Conservation (phyloP, 2,113 vertebrate genomes). For the Boulengeromyrus knoepffleri region DNA sequence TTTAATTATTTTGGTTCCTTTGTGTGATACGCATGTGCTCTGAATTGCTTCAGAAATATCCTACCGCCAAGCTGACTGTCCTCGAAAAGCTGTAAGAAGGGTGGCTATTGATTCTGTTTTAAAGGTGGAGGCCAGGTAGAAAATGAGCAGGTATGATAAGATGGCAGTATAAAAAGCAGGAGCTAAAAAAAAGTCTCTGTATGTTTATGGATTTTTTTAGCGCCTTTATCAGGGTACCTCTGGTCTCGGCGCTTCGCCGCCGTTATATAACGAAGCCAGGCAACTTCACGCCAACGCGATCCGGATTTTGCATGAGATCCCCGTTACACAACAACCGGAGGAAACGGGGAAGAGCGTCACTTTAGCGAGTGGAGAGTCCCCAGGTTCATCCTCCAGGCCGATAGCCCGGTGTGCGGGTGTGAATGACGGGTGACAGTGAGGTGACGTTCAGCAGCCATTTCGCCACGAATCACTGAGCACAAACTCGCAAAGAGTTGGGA, state of each 20-base stretch:
- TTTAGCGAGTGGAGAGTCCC: background rate
- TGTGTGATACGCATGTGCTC: background rate
- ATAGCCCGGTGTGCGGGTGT: background rate
- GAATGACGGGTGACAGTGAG: background rate
- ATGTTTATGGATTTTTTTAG: background rate
- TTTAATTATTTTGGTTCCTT: background rate
- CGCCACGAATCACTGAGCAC: background rate
- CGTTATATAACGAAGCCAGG: background rate
- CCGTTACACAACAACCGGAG: slow-evolving; percentile 11
- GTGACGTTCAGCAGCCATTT: background rate
- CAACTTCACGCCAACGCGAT: slow-evolving; percentile 3
- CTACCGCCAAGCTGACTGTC: background rate
- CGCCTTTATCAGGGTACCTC: background rate
- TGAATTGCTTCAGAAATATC: background rate
- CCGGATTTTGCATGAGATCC: background rate
- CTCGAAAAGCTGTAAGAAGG: background rate
- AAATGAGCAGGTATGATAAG: background rate
- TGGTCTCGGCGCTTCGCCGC: background rate
- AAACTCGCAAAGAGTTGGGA: background rate
- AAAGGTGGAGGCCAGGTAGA: background rate
- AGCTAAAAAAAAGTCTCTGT: background rate
- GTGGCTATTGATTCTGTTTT: background rate
- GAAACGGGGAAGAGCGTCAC: background rate
- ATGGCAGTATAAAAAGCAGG: background rate
- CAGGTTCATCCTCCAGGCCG: background rate